Conservation (phyloP, 1,140 invertebrate species). For the Tyrophagus putrescentiae region DNA sequence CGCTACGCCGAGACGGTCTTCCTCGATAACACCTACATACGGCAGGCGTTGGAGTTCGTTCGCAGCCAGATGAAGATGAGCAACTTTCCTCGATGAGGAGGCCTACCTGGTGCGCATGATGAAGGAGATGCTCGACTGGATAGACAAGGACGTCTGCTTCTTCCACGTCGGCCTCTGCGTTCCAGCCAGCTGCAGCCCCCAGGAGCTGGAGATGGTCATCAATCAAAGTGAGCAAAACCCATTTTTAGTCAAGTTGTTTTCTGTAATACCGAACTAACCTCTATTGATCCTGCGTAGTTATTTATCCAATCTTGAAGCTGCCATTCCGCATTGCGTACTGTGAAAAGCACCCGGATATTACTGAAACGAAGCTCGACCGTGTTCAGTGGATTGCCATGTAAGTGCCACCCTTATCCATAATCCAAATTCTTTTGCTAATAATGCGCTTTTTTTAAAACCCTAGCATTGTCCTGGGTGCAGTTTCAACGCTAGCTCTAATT, state of each 20-base stretch:
- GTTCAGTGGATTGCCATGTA: slow-evolving; percentile 4
- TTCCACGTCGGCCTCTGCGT: slow-evolving; percentile 1
- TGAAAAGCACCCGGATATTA: background rate
- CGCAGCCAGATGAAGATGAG: background rate
- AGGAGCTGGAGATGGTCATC: background rate
- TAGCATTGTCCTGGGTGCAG: background rate
- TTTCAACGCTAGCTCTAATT: background rate
- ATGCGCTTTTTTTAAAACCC: background rate
- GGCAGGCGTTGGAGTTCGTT: background rate
- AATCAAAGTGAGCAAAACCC: background rate
- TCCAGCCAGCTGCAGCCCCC: background rate
- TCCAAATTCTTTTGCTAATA: background rate
- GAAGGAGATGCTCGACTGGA: background rate
- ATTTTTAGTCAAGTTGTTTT: background rate
- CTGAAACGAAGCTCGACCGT: background rate
- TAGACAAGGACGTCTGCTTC: background rate
- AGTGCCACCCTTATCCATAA: background rate
- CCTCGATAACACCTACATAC: background rate
- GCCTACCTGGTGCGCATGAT: background rate
- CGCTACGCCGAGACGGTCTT: background rate
- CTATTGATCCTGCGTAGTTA: background rate
- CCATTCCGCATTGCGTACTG: background rate
- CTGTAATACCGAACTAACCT: background rate
- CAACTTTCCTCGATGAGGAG: background rate
- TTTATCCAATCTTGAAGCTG: background rate